Percentiles rank a stretch among this genome's conserved stretches.
These are phyloP conservation scores for Triplophysa yarkandensis DNA, from an alignment of 2,797 vertebrate genomes.

Conservation along the genomic window DNA sequence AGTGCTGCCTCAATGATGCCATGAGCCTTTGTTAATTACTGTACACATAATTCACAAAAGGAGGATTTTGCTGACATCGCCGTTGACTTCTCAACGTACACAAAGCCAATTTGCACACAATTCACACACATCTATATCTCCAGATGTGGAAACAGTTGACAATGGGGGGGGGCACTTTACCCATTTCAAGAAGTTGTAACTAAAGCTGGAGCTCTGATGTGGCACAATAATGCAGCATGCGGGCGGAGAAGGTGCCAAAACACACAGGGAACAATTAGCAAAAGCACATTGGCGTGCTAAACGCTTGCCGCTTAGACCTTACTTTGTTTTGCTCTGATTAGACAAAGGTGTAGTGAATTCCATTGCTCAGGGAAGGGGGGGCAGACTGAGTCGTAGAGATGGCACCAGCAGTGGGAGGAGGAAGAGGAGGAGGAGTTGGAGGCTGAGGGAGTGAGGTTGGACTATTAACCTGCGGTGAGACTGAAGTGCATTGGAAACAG, in stretches of 20 bases:
- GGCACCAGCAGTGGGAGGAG: slow-evolving; percentile 75
- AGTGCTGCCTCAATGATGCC: slow-evolving; percentile 68
- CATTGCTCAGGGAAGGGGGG: slow-evolving; percentile 90
- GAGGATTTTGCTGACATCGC: slow-evolving; percentile 64
- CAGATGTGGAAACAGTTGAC: slow-evolving; percentile 74
- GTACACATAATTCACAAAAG: slow-evolving; percentile 74
- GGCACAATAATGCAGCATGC: slow-evolving; percentile 54
- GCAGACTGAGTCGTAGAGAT: slow-evolving; percentile 75
- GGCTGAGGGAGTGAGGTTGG: slow-evolving; percentile 76
- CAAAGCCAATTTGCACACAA: slow-evolving; percentile 73
- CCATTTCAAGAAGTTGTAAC: slow-evolving; percentile 46
- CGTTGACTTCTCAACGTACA: slow-evolving; percentile 53
- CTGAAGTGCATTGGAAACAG: slow-evolving; percentile 81
- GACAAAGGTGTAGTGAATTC: slow-evolving; percentile 99
- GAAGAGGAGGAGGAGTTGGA: slow-evolving; percentile 79
- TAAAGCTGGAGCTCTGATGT: slow-evolving; percentile 20
- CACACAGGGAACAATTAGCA: slow-evolving; percentile 58
- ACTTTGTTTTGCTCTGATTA: slow-evolving; percentile 82
- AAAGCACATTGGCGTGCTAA: slow-evolving; percentile 60
- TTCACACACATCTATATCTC: slow-evolving; percentile 74
- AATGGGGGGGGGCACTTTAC: neutral
- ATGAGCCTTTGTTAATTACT: slow-evolving; percentile 73
- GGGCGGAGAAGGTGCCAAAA: slow-evolving; percentile 34
- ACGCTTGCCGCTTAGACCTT: slow-evolving; percentile 83
- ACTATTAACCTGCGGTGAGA: slow-evolving; percentile 83